Evolutionary conservation across 2,113 vertebrate genomes (phyloP).

Genomic region (Eurypyga helias): DNA sequence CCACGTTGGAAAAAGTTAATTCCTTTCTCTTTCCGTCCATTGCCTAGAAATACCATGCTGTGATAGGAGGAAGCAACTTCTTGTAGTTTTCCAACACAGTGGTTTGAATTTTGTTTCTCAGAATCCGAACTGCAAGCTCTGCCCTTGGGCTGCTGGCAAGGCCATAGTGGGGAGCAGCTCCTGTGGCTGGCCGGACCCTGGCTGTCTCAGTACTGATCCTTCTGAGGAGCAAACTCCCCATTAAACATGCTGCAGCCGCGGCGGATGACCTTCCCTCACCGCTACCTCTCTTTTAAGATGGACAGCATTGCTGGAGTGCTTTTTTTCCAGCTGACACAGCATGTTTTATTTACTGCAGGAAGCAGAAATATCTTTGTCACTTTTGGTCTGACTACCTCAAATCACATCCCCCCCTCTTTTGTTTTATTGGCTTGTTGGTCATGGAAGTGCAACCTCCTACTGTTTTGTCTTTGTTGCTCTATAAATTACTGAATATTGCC

Average conservation of each 20-base stretch:
- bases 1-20: not conserved
- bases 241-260: not conserved
- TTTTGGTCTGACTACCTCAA: not conserved
- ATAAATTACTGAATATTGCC: conserved; percentile 20
- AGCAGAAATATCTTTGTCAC: conserved; percentile 2
- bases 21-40: not conserved
- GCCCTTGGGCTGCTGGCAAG: not conserved
- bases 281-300: not conserved
- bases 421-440: conserved; percentile 26
- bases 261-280: not conserved
- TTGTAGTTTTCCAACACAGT: not conserved
- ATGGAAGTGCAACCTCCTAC: not conserved
- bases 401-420: not conserved
- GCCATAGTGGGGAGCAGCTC: not conserved
- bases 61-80: not conserved
- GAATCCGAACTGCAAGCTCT: not conserved
- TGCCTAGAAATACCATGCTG: not conserved
- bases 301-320: not conserved
- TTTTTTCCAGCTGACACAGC: not conserved
- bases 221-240: not conserved
- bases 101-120: not conserved
- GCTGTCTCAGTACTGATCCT: accelerated
- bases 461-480: conserved; percentile 13
- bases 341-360: conserved; percentile 36
- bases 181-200: not conserved